A percentile compares a stretch with the other conserved stretches of the same genome.
These are phyloP conservation scores for Pycnomerus fuliginosus DNA, from an alignment of 2,888 invertebrate genomes.

Conservation along the genomic window DNA sequence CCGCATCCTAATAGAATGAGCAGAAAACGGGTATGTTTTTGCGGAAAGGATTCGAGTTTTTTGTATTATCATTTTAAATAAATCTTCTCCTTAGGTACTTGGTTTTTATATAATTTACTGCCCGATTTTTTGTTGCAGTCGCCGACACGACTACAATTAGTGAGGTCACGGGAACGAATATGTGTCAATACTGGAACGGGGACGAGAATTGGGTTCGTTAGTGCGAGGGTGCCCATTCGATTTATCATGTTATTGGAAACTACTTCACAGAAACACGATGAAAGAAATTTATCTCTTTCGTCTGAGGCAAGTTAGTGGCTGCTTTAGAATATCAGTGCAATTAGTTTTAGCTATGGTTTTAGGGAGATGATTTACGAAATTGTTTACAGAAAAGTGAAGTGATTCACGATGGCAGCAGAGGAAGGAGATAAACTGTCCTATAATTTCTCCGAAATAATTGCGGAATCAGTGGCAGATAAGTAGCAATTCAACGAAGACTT, in stretches of 20 bases:
- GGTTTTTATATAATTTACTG: not conserved
- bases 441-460: no score
- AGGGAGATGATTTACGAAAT: conserved; percentile 10
- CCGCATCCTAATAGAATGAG: conserved; percentile 11
- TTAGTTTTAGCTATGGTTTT: conserved; percentile 7
- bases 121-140: conserved; percentile 9
- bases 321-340: conserved; percentile 2
- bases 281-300: no score
- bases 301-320: conserved; percentile 4
- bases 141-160: conserved; percentile 37
- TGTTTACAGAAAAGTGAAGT: no score
- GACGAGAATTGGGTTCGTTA: conserved; percentile 44
- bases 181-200: conserved; percentile 39
- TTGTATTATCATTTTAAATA: conserved; percentile 16
- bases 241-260: conserved; percentile 37
- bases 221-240: conserved; percentile 28
- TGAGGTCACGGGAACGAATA: conserved; percentile 37
- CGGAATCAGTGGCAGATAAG: no score
- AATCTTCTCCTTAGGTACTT: conserved; percentile 9
- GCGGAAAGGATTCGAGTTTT: conserved; percentile 3
- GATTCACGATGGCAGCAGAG: no score
- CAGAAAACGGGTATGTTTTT: conserved; percentile 14
- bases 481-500: no score
- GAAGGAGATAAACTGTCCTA: no score
- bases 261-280: conserved; percentile 32